Evolutionary conservation across 2,113 vertebrate genomes (phyloP).

Genomic region (Aspiorhynchus laticeps): DNA sequence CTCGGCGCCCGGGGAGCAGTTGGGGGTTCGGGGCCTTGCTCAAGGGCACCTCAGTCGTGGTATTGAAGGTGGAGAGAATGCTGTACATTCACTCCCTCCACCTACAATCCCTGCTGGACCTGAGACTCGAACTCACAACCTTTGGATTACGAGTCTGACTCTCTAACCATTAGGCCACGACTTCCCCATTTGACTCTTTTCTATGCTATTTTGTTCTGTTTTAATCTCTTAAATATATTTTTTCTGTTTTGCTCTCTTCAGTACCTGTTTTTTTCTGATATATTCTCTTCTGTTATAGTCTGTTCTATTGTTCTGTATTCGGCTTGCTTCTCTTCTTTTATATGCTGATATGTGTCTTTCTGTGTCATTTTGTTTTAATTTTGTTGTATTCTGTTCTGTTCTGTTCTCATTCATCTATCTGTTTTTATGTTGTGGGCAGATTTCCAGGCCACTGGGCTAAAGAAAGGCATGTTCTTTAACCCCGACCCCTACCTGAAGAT

Average conservation of each 20-base stretch:
- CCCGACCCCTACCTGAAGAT: constrained; percentile 90
- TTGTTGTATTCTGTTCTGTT: not conserved
- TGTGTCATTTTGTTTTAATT: constrained; percentile 8
- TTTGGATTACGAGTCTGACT: no score
- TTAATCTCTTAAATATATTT: not conserved
- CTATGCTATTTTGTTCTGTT: not conserved
- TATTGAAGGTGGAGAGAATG: no score
- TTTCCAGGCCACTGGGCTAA: constrained; percentile 86
- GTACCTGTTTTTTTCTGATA: not conserved
- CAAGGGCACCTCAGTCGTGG: no score
- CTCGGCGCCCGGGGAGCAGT: no score
- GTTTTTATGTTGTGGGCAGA: constrained; percentile 66
- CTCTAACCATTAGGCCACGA: no score
- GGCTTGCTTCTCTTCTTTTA: constrained; percentile 1
- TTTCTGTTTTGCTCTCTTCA: not conserved
- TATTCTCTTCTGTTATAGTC: not conserved
- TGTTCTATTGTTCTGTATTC: not conserved
- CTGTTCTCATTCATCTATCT: not conserved
- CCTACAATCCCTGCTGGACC: no score
- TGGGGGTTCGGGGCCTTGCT: no score
- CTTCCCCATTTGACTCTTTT: not conserved
- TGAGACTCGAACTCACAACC: no score
- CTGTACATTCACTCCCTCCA: no score
- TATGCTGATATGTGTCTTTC: not conserved
- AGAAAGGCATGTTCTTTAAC: constrained; percentile 92